Conservation (phyloP, 2,797 vertebrate genomes). For the Oreortyx pictus region DNA sequence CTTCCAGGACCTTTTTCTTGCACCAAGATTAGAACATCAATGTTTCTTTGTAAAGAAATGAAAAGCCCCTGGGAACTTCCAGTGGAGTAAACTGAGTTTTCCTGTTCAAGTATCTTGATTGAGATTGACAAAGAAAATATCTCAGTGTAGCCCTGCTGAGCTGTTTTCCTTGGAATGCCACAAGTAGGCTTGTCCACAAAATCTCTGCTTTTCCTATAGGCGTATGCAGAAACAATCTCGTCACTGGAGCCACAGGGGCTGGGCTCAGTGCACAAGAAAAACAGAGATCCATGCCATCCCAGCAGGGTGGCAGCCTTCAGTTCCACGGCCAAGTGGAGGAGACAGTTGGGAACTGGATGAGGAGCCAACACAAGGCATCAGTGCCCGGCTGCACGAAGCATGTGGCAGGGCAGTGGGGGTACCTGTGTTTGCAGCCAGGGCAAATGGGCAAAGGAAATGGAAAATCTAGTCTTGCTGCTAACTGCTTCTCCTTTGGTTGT, state of each 20-base stretch:
- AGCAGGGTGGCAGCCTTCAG: conserved; percentile 66
- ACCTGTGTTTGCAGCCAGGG: not conserved
- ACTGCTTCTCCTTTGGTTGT: not conserved
- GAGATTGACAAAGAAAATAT: conserved; percentile 77
- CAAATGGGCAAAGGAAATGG: not conserved
- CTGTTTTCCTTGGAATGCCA: conserved; percentile 79
- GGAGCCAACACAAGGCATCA: conserved; percentile 10
- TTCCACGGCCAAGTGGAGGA: conserved; percentile 55
- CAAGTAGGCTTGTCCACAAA: conserved; percentile 70
- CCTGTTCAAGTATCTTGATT: conserved; percentile 51
- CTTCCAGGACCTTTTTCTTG: not conserved
- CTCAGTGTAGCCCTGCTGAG: conserved; percentile 56
- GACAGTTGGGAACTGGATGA: conserved; percentile 43
- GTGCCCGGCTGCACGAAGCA: not conserved
- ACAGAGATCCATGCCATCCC: conserved; percentile 65
- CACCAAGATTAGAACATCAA: conserved; percentile 26
- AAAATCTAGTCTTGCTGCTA: not conserved
- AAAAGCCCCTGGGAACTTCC: conserved; percentile 54
- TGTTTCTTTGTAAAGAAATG: conserved; percentile 46
- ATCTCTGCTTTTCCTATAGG: conserved; percentile 76
- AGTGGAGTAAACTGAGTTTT: conserved; percentile 66
- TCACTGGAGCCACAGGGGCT: conserved; percentile 66
- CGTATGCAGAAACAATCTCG: conserved; percentile 72
- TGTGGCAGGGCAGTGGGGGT: not conserved
- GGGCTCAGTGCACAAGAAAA: conserved; percentile 64